Percentiles rank a stretch among this genome's conserved stretches.
phyloP scores from a whole-genome alignment of 1,140 invertebrate species.

The Aphaenogaster rudis region DNA sequence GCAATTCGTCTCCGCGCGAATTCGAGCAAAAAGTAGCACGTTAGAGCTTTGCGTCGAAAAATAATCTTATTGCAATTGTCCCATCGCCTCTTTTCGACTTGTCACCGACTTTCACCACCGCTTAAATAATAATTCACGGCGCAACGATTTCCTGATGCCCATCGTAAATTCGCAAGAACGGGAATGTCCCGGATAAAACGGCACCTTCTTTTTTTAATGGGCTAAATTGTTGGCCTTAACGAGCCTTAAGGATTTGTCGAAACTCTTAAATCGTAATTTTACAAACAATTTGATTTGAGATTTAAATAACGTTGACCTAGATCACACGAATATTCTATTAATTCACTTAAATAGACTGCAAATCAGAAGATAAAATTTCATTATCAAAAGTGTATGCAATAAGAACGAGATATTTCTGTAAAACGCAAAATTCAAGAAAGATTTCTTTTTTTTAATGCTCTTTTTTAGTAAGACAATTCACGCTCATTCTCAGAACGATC shows the following conservation, averaged over 20 bases:
- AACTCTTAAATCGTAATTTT: neutral
- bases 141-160: constrained; percentile 36
- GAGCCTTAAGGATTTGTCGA: neutral
- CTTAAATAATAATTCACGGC: constrained; percentile 75
- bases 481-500: constrained; percentile 40
- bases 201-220: neutral
- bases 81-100: constrained; percentile 19
- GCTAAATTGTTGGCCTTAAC: neutral
- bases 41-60: constrained; percentile 2
- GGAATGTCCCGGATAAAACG: constrained; percentile 39
- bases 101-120: constrained; percentile 64
- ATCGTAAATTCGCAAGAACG: constrained; percentile 22
- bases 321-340: neutral
- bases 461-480: constrained; percentile 60
- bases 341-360: neutral
- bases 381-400: neutral
- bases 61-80: constrained; percentile 36
- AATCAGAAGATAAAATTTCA: neutral
- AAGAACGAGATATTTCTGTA: neutral
- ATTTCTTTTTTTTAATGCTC: constrained; percentile 62
- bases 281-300: neutral
- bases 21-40: constrained; percentile 10
- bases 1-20: neutral
- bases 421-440: neutral
- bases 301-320: neutral